phyloP scores from a whole-genome alignment of 2,113 vertebrate species.

The Bagarius yarrelli region DNA sequence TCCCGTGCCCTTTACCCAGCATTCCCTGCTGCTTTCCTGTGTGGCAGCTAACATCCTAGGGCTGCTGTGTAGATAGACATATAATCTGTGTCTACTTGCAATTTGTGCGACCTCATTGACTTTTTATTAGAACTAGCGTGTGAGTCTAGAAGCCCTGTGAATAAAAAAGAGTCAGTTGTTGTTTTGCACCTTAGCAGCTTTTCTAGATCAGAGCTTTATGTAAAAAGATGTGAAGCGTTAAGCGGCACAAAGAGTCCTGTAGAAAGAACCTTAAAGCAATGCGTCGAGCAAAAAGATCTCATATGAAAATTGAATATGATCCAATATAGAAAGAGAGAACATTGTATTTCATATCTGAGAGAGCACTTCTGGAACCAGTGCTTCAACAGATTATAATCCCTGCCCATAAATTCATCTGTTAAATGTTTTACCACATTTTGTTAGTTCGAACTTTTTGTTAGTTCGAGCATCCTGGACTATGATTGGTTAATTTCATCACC shows the following conservation, averaged over 20 bases:
- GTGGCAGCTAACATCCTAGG: conserved; percentile 23
- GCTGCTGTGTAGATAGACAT: conserved; percentile 46
- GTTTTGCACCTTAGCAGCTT: conserved; percentile 43
- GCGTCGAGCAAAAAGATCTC: not conserved
- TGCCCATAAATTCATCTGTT: not conserved
- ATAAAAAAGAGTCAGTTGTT: conserved; percentile 34
- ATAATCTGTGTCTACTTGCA: conserved; percentile 41
- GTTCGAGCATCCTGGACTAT: not conserved
- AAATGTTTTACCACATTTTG: not conserved
- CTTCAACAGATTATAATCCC: not conserved
- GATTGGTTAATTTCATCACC: not conserved
- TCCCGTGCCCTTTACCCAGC: conserved; percentile 21
- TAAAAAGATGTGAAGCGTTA: not conserved
- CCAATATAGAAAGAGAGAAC: not conserved
- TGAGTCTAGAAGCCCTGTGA: conserved; percentile 29
- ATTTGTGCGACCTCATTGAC: conserved; percentile 38
- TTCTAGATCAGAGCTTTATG: conserved; percentile 23
- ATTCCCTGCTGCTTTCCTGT: conserved; percentile 45
- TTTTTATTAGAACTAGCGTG: conserved; percentile 43
- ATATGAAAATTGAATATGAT: not conserved
- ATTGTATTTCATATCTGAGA: not conserved
- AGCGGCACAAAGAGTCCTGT: too few species aligned
- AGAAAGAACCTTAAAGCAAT: not conserved
- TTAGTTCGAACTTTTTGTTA: too few species aligned
- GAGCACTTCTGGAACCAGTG: not conserved